phyloP scores from a whole-genome alignment of 2,888 invertebrate genomes.

The Micropterix aruncella region DNA sequence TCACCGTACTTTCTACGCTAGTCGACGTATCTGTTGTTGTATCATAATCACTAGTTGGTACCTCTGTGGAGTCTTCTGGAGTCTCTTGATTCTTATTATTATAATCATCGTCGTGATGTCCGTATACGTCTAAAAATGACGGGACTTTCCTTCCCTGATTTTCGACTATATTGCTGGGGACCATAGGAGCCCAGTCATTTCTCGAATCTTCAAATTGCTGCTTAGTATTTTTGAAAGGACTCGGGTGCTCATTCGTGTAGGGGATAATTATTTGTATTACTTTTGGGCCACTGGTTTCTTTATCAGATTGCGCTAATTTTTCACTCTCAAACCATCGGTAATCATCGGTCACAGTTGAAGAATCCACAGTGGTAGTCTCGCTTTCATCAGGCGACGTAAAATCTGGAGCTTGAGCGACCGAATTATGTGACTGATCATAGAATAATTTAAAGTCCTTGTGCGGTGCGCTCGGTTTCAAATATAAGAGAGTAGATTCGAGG shows the following conservation, averaged over 20 bases:
- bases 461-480: slow-evolving; percentile 34
- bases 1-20: slow-evolving; percentile 21
- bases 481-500: slow-evolving; percentile 44
- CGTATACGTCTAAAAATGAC: slow-evolving; percentile 8
- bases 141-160: slow-evolving; percentile 37
- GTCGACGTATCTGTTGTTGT: slow-evolving; percentile 36
- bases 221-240: slow-evolving; percentile 29
- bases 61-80: no score
- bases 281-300: slow-evolving; percentile 26
- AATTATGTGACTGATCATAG: not conserved
- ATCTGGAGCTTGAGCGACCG: not conserved
- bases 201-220: slow-evolving; percentile 21
- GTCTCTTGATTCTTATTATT: slow-evolving; percentile 12
- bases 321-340: not conserved
- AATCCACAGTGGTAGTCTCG: not conserved
- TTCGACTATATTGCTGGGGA: slow-evolving; percentile 20
- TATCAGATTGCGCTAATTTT: not conserved
- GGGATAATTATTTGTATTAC: slow-evolving; percentile 72
- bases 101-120: slow-evolving; percentile 17
- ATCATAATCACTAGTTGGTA: slow-evolving; percentile 21
- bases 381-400: not conserved
- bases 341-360: not conserved
- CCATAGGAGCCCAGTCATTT: slow-evolving; percentile 19
- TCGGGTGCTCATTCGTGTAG: slow-evolving; percentile 47
- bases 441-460: slow-evolving; percentile 38